These are phyloP conservation scores for Megalonaias nervosa DNA, from an alignment of 1,140 invertebrate species.

Conservation along the genomic window DNA sequence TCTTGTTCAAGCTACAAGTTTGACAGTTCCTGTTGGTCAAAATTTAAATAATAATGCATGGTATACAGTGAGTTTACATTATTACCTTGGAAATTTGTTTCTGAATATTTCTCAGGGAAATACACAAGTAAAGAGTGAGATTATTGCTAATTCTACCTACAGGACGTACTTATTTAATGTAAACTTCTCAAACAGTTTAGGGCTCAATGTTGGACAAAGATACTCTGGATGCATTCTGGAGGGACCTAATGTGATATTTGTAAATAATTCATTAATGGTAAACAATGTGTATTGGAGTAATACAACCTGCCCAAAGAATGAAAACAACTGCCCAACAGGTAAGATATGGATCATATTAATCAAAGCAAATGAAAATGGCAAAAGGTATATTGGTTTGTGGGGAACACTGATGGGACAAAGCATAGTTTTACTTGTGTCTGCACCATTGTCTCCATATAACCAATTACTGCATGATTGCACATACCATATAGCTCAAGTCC, in stretches of 20 bases:
- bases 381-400: too few relatives aligned
- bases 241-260: constrained; percentile 34
- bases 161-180: constrained; percentile 21
- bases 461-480: too few relatives aligned
- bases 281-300: constrained; percentile 24
- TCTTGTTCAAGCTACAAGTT: not conserved
- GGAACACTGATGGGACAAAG: too few relatives aligned
- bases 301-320: constrained; percentile 16
- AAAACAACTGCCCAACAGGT: constrained; percentile 14
- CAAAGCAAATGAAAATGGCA: too few relatives aligned
- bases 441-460: too few relatives aligned
- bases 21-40: not conserved
- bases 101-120: constrained; percentile 23
- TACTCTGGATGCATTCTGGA: constrained; percentile 31
- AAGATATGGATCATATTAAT: not conserved
- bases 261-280: not conserved
- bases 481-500: too few relatives aligned
- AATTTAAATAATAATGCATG: constrained; percentile 30
- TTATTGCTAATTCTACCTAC: constrained; percentile 32
- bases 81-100: constrained; percentile 27
- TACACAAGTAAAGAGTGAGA: constrained; percentile 12
- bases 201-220: constrained; percentile 13
- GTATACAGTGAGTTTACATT: constrained; percentile 14
- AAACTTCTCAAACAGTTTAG: constrained; percentile 10
- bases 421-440: too few relatives aligned